Evolutionary conservation across 2,797 vertebrate genomes (phyloP), one percentile per base, ranked within the genome.

Genomic region (Siniperca scherzeri): DNA sequence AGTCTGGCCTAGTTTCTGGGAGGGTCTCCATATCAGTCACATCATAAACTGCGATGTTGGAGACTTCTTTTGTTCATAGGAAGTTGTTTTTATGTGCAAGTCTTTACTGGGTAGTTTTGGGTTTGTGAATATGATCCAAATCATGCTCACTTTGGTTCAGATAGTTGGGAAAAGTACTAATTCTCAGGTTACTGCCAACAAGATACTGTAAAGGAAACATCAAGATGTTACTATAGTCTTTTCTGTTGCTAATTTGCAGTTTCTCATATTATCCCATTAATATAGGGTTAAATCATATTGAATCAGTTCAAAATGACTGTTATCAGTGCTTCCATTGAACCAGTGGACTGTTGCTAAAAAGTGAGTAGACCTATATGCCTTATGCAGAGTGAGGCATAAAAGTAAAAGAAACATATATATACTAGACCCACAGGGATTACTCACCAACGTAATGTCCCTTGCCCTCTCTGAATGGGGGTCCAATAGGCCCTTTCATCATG

Each of bases 371-470:
- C 21, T 27, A 7, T 19, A n/a, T 17, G 6, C 25, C 25, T 64
- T 56, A 27, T 52, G 11, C 3, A 56, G 21, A 81, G 10, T 46
- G 33, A 65, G 22, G 62, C 52, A 53, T 12, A 25, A 12, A 30
- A 12, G 25, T 38, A 65, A 64, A 74, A 71, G 10, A 46, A 33
- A 65, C 27, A 62, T 4, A 72, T 30, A 61, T 55, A n/a, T 14
- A 42, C 4, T 36, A 21, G 4, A 62, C 27, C 38, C 38, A 70
- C 19, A 64, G 16, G 22, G 13, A 52, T 56, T 93, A 98, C 98
- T 99, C 94, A 99, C 98, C 99, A 83, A 99, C 92, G 83, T 99
- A 99, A 93, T 99, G 98, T 78, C 99, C 99, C 91, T 99, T 99
- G 93, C 99, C 99, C 95, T 99, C 98, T 57, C 99, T 96, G 94